phyloP scores from a whole-genome alignment of 1,140 invertebrate species.

The Harlomillsia oculata region DNA sequence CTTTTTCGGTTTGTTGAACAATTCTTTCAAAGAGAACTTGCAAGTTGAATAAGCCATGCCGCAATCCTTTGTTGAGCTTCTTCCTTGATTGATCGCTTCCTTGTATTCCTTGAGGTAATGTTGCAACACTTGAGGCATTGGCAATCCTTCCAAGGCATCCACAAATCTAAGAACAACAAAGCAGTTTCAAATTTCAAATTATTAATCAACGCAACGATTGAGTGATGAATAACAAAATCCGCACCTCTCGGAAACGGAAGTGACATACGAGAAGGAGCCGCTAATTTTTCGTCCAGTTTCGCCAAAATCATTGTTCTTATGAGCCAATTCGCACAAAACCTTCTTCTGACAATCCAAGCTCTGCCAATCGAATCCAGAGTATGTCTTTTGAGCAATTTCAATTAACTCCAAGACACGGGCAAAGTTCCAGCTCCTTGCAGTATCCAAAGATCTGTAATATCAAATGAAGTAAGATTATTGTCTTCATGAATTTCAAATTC shows the following conservation, averaged over 20 bases:
- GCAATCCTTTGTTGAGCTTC: constrained; percentile 27
- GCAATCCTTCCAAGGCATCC: constrained; percentile 26
- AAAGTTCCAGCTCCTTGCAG: constrained; percentile 15
- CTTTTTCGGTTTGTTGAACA: constrained; percentile 26
- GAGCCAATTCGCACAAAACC: constrained; percentile 29
- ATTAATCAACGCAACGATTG: not conserved
- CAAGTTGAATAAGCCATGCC: constrained; percentile 19
- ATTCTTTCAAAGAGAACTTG: constrained; percentile 30
- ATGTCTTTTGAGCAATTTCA: constrained; percentile 30
- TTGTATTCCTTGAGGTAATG: constrained; percentile 31
- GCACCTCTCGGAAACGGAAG: constrained; percentile 5
- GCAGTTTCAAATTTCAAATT: no score
- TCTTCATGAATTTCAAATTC: no score
- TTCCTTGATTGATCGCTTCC: constrained; percentile 30
- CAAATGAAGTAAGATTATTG: no score
- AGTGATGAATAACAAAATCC: no score
- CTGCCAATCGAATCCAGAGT: constrained; percentile 34
- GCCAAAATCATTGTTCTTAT: constrained; percentile 29
- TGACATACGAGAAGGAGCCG: constrained; percentile 24
- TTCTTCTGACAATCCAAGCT: constrained; percentile 34
- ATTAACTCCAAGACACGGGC: constrained; percentile 30
- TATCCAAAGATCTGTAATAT: no score
- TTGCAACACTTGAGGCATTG: constrained; percentile 30
- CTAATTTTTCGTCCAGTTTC: constrained; percentile 34
- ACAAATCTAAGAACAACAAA: no score